Conservation (phyloP, 2,113 vertebrate species). For the Aldabrachelys gigantea region DNA sequence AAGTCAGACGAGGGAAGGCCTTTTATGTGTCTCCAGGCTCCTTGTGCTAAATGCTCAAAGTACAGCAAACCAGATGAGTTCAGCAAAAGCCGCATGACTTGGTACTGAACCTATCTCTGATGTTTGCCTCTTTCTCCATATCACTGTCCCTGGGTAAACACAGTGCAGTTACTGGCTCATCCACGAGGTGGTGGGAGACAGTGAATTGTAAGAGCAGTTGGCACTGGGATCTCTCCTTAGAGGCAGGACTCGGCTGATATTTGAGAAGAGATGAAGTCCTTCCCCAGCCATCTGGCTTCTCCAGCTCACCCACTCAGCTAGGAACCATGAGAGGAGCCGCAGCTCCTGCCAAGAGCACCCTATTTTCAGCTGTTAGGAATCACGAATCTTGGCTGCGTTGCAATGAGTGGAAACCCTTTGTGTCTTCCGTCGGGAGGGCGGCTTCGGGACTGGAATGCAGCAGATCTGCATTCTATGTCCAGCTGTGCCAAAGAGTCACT, state of each 20-base stretch:
- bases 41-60: background rate
- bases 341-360: constrained; percentile 29
- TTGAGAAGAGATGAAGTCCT: constrained; percentile 42
- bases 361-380: constrained; percentile 72
- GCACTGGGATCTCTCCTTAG: background rate
- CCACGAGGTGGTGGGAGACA: constrained; percentile 67
- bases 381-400: constrained; percentile 50
- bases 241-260: background rate
- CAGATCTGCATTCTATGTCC: background rate
- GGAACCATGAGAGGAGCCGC: constrained; percentile 64
- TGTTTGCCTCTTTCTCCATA: rapidly evolving
- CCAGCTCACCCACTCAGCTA: constrained; percentile 65
- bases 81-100: background rate
- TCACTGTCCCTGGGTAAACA: rapidly evolving
- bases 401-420: constrained; percentile 51
- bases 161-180: background rate
- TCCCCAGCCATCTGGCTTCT: constrained; percentile 67
- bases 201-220: constrained; percentile 11
- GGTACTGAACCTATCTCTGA: background rate
- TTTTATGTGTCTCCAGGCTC: background rate
- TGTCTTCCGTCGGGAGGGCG: background rate
- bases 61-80: background rate
- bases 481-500: background rate
- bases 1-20: background rate
- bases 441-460: background rate